These are phyloP conservation scores for Drosophila kanekoi DNA, from an alignment of 2,888 invertebrate species.

Conservation along the genomic window DNA sequence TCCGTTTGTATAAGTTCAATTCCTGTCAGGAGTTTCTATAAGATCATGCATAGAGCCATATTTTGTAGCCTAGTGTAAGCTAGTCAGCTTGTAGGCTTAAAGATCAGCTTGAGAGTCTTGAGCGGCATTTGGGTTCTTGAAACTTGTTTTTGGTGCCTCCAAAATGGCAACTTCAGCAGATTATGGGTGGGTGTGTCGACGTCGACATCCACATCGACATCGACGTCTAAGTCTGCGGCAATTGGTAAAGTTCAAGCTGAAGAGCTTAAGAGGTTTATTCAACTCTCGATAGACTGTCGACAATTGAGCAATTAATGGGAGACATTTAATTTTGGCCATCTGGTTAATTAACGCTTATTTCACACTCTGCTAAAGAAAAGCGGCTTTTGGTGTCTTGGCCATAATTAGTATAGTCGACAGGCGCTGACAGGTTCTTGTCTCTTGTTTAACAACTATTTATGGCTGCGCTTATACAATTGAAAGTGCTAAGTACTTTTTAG, in stretches of 20 bases:
- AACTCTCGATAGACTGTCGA: slow-evolving; percentile 39
- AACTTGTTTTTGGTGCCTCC: slow-evolving; percentile 44
- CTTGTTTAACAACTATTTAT: slow-evolving; percentile 28
- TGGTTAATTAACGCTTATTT: slow-evolving; percentile 48
- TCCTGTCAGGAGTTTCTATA: background rate
- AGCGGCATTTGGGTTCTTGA: slow-evolving; percentile 45
- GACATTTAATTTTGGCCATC: slow-evolving; percentile 54
- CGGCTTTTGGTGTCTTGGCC: slow-evolving; percentile 39
- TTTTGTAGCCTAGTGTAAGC: slow-evolving; percentile 10
- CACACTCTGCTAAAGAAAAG: slow-evolving; percentile 32
- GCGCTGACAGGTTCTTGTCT: slow-evolving; percentile 56
- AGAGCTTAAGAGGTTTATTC: slow-evolving; percentile 52
- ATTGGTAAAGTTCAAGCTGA: slow-evolving; percentile 49
- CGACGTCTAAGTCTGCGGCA: slow-evolving; percentile 8
- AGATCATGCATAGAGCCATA: background rate
- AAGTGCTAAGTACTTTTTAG: slow-evolving; percentile 80
- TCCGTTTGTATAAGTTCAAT: background rate
- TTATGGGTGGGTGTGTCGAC: slow-evolving; percentile 48
- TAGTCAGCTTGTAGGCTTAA: no score
- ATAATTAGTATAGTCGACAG: slow-evolving; percentile 48
- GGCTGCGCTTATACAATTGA: slow-evolving; percentile 56
- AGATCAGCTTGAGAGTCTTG: slow-evolving; percentile 30
- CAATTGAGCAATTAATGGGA: slow-evolving; percentile 76
- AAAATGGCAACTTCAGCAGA: slow-evolving; percentile 49
- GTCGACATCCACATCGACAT: background rate